Percentiles rank a stretch among this genome's conserved stretches.
Evolutionary conservation across 1,140 invertebrate genomes (phyloP).

Genomic region (Leptopilina clavipes): DNA sequence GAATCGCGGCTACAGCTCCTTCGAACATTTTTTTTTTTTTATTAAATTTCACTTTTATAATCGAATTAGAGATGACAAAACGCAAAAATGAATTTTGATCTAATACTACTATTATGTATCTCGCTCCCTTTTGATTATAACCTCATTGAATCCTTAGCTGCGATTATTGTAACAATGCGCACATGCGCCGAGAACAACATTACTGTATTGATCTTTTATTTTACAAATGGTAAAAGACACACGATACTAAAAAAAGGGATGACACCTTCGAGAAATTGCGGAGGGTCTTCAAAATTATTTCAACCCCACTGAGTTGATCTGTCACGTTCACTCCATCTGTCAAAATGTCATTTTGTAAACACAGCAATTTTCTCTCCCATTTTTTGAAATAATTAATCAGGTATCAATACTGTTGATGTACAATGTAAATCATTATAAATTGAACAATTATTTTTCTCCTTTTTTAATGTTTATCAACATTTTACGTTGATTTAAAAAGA

Average conservation of each 20-base stretch:
- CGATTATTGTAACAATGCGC: slow-evolving; percentile 24
- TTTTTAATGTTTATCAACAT: neutral
- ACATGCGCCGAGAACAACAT: slow-evolving; percentile 5
- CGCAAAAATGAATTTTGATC: neutral
- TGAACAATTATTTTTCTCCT: neutral
- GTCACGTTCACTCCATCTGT: slow-evolving; percentile 1
- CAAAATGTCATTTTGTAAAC: neutral
- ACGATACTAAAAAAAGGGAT: neutral
- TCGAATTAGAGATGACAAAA: neutral
- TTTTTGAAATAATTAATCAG: neutral
- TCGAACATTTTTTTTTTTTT: slow-evolving; percentile 80
- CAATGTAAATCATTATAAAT: neutral
- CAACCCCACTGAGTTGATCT: neutral
- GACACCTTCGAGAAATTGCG: neutral
- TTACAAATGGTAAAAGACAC: slow-evolving; percentile 12
- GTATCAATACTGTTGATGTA: neutral
- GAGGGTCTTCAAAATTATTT: neutral
- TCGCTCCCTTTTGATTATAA: slow-evolving; percentile 19
- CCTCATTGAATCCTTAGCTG: slow-evolving; percentile 22
- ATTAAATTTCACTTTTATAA: slow-evolving; percentile 14
- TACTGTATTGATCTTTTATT: slow-evolving; percentile 33
- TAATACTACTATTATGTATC: neutral
- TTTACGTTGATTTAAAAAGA: neutral
- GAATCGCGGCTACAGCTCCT: slow-evolving; percentile 83
- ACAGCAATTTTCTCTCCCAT: neutral